Conservation (phyloP, 2,888 invertebrate species). For the Calameuta idolon region DNA sequence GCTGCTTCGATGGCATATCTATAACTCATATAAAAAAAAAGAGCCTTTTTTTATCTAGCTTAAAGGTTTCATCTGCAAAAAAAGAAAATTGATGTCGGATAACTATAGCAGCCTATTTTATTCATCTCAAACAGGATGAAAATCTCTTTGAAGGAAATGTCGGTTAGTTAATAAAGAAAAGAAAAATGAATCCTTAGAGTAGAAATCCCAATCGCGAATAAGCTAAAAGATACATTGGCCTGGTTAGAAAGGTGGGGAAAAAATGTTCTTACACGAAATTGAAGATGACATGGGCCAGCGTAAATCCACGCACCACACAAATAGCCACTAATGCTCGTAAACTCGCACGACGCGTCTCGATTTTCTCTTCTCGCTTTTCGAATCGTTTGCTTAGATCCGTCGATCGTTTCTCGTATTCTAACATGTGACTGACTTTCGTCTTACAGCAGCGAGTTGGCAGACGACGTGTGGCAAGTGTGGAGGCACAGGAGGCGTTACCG, state of each 20-base stretch:
- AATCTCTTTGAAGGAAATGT: not conserved
- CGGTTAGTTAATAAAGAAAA: not conserved
- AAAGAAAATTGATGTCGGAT: not conserved
- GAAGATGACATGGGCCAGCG: not conserved
- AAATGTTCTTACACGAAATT: not conserved
- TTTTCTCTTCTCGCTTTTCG: not conserved
- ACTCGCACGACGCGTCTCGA: not conserved
- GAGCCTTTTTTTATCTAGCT: not conserved
- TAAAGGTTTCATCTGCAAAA: not conserved
- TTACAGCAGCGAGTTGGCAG: conserved; percentile 10
- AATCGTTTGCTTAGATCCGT: conserved; percentile 16
- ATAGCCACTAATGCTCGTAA: not conserved
- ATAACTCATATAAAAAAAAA: not conserved
- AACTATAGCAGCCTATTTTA: not conserved
- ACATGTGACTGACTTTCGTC: conserved; percentile 40
- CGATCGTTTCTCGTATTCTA: conserved; percentile 25
- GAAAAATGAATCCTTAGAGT: not conserved
- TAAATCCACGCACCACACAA: not conserved
- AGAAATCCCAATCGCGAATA: not conserved
- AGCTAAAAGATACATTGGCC: not conserved
- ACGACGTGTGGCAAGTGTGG: conserved; percentile 1
- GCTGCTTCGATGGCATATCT: no score
- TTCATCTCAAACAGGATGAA: not conserved
- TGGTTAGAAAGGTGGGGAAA: not conserved
- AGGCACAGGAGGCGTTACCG: conserved; percentile 12